Base-by-base conservation (phyloP, 2,888 invertebrate species). In the Protonemura montana region DNA sequence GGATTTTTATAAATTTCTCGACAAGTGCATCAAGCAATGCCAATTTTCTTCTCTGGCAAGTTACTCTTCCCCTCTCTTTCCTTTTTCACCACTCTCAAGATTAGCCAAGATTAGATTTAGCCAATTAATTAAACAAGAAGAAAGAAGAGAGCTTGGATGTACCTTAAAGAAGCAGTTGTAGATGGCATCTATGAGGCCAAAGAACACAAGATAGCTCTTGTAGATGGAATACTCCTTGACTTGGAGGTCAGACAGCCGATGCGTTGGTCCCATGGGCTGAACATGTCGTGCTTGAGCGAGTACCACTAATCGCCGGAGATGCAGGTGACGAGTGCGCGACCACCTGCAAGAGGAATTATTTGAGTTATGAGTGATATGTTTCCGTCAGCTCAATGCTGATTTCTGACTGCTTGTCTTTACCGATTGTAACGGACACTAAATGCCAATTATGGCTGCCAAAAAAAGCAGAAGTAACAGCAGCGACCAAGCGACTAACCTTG, bases 81-180 rank as follows among this genome's bases (percentile, higher is more conserved):
- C n/a, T n/a, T n/a, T n/a, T n/a, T n/a, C n/a, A n/a, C n/a, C n/a
- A n/a, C n/a, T n/a, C n/a, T n/a, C n/a, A n/a, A 76, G 76, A 76
- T 26, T 7, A 76, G 5, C 26, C 2, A 35, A 35, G 10, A 35
- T 35, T 35, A 10, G 5, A 35, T 35, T 35, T 35, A 6, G 5
- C 35, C 35, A 35, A 10, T 10, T 35, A 35, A 3, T 10, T 35
- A 35, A 35, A 3, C 21, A 78, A 6, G 3, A 2, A 78, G 78
- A 78, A 26, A 13, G 26, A n/a, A 6, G n/a, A 26, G 13, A 59
- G 26, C 1, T 3, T 35, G 10, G 35, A 88, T 91, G 91, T 89
- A 97, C 96, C 94, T 97, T 97, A 91, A 98, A 98, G 91, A 98
- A 95, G 89, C 95, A 94, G 86, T 93, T 94, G 91, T 98, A 98